Conservation (phyloP, 2,888 invertebrate genomes). For the Apodemia zela region DNA sequence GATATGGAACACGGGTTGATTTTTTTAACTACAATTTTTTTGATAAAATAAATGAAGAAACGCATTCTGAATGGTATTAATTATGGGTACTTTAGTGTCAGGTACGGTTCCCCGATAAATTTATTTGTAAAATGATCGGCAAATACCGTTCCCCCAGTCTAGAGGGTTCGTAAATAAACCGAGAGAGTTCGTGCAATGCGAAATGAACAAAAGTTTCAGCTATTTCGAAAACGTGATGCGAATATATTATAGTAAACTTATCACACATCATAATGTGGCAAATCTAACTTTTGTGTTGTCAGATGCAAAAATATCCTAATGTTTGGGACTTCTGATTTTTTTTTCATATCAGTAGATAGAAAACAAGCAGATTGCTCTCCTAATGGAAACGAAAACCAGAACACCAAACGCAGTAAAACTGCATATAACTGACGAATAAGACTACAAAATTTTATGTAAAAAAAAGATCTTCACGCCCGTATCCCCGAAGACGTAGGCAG, state of each 20-base stretch:
- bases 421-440: too few species aligned
- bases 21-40: slow-evolving; percentile 8
- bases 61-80: slow-evolving; percentile 34
- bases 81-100: slow-evolving; percentile 33
- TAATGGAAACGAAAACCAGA: too few species aligned
- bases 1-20: neutral
- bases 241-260: slow-evolving; percentile 27
- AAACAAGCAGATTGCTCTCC: too few species aligned
- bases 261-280: slow-evolving; percentile 21
- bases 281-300: slow-evolving; percentile 1
- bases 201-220: slow-evolving; percentile 42
- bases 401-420: too few species aligned
- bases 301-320: neutral
- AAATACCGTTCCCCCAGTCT: slow-evolving; percentile 50
- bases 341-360: too few species aligned
- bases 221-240: slow-evolving; percentile 30
- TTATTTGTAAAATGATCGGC: slow-evolving; percentile 73
- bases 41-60: slow-evolving; percentile 19
- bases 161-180: slow-evolving; percentile 41
- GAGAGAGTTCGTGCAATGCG: slow-evolving; percentile 34
- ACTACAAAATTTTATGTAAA: too few species aligned
- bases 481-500: too few species aligned
- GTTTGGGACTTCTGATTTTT: too few species aligned
- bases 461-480: too few species aligned
- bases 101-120: slow-evolving; percentile 41